Conservation (phyloP, 2,797 vertebrate genomes). For the Rhabdophis nuchalis region DNA sequence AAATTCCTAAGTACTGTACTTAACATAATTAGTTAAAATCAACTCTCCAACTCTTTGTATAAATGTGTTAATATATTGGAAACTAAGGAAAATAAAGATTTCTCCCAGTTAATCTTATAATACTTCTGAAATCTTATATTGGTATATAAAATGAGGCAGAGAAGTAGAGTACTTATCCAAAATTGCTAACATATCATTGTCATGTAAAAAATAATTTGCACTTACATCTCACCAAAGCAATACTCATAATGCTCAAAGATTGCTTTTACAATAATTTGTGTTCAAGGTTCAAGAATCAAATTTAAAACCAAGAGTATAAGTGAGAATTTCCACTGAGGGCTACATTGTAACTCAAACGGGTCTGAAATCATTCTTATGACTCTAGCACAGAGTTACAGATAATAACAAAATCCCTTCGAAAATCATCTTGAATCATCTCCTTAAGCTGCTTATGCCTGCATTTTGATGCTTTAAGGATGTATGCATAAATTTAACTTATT, state of each 20-base stretch:
- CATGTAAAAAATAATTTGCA: not conserved
- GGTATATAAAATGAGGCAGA: not conserved
- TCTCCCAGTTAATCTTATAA: not conserved
- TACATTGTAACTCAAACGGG: not conserved
- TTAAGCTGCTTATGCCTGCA: not conserved
- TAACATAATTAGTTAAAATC: not conserved
- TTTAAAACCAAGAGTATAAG: not conserved
- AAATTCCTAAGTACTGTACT: not conserved
- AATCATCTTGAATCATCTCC: not conserved
- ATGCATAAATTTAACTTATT: not conserved
- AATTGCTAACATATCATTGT: not conserved
- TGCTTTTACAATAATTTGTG: not conserved
- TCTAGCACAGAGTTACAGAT: not conserved
- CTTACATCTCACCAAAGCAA: not conserved
- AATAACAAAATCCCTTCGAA: not conserved
- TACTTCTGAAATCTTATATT: not conserved
- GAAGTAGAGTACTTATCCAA: not conserved
- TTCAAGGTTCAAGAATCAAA: not conserved
- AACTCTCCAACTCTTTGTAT: not conserved
- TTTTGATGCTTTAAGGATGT: not conserved
- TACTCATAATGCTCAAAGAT: not conserved
- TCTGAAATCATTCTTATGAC: not conserved
- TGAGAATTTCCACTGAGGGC: not conserved
- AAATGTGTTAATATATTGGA: not conserved
- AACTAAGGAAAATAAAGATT: not conserved